phyloP scores from a whole-genome alignment of 64 coral and sea anemone genomes.

The Montipora foliosa region DNA sequence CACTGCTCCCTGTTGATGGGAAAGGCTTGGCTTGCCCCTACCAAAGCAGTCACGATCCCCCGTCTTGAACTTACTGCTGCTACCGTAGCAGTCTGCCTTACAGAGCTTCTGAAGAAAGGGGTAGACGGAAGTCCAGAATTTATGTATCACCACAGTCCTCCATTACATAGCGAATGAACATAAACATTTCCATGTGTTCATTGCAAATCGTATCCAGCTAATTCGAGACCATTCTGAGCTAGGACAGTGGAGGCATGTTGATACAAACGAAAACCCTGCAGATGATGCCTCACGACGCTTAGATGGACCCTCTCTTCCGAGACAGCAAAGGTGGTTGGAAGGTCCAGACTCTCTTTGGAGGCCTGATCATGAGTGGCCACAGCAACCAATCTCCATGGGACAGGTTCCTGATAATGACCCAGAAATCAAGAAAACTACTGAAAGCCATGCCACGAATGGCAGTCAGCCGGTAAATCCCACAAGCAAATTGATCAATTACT shows the following conservation, averaged over 20 bases:
- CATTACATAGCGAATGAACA: conserved; percentile 33
- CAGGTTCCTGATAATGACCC: background rate
- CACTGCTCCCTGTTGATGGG: conserved; percentile 47
- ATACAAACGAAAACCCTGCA: background rate
- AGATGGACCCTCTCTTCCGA: no score
- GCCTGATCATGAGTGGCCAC: background rate
- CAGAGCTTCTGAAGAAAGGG: background rate
- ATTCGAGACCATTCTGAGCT: background rate
- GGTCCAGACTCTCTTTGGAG: conserved; percentile 24
- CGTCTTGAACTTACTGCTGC: conserved; percentile 20
- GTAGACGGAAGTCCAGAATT: background rate
- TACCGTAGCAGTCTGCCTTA: background rate
- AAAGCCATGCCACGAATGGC: background rate
- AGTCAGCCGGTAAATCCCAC: no score
- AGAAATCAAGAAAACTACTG: background rate
- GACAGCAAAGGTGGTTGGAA: background rate
- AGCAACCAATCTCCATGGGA: background rate
- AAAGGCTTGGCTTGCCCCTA: conserved; percentile 7
- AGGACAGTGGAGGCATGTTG: background rate
- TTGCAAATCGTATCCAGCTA: conserved; percentile 14
- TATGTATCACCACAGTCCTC: conserved; percentile 17
- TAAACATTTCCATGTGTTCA: conserved; percentile 16
- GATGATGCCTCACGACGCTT: background rate
- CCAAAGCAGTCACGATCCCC: background rate
- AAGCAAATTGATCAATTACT: no score